Percentiles rank a stretch among this genome's conserved stretches.
phyloP scores from a whole-genome alignment of 2,113 vertebrate species.

The Xiphophorus maculatus region DNA sequence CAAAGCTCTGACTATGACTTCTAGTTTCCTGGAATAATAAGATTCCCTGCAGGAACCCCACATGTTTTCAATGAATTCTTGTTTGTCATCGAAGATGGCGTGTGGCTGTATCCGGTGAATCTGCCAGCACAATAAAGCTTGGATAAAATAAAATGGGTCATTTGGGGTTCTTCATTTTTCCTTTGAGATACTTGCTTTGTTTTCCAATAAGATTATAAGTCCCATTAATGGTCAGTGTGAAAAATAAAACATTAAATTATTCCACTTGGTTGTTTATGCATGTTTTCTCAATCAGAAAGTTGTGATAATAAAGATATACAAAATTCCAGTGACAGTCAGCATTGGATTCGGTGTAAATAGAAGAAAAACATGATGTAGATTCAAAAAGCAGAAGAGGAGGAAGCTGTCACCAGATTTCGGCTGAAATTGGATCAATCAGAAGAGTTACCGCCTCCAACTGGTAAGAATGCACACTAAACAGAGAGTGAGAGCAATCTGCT shows the following conservation, averaged over 20 bases:
- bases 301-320: conserved; percentile 2
- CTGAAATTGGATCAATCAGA: too few relatives aligned
- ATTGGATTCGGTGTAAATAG: too few relatives aligned
- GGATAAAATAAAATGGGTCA: conserved; percentile 56
- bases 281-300: too few relatives aligned
- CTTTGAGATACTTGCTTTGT: conserved; percentile 32
- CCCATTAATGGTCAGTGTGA: neutral
- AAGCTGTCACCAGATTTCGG: too few relatives aligned
- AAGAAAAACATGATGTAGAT: too few relatives aligned
- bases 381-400: too few relatives aligned
- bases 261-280: too few relatives aligned
- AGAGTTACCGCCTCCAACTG: too few relatives aligned
- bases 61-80: conserved; percentile 68
- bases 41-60: conserved; percentile 62
- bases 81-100: conserved; percentile 64
- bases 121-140: conserved; percentile 44
- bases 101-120: conserved; percentile 58
- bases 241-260: neutral
- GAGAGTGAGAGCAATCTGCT: too few relatives aligned
- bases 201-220: neutral
- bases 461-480: too few relatives aligned
- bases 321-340: too few relatives aligned
- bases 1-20: conserved; percentile 63
- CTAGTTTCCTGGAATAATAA: conserved; percentile 70
- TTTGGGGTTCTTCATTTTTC: conserved; percentile 38